phyloP scores from a whole-genome alignment of 1,140 invertebrate genomes.

The Chrysoperla carnea region DNA sequence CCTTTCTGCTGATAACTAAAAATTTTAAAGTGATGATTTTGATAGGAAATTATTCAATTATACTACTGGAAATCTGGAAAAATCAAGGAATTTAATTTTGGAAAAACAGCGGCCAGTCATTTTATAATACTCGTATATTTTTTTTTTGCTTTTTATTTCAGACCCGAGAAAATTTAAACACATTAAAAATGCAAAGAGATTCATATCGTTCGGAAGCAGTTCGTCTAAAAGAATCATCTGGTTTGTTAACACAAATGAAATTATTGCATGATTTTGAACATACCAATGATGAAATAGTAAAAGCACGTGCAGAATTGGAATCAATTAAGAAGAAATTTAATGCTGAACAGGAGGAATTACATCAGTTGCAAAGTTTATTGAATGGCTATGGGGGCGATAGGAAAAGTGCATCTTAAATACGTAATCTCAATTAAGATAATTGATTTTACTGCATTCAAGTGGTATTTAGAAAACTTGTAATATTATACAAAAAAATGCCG shows the following conservation, averaged over 20 bases:
- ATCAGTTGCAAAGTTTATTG: background rate
- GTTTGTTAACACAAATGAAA: background rate
- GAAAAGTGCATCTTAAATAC: no score
- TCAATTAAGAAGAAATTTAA: background rate
- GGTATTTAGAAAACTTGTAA: no score
- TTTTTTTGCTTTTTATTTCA: background rate
- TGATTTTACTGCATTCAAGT: no score
- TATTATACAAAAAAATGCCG: no score
- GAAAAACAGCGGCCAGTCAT: no score
- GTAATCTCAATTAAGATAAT: no score
- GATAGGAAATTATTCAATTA: no score
- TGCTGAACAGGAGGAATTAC: background rate
- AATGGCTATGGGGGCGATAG: no score
- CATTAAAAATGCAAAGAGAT: background rate
- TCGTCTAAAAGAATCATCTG: background rate
- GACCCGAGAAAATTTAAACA: background rate
- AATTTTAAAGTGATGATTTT: no score
- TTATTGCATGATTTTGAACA: background rate
- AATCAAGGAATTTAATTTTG: no score
- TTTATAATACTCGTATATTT: background rate
- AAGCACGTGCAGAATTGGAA: background rate
- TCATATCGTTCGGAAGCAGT: background rate
- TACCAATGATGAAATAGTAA: background rate
- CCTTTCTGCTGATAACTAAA: no score
- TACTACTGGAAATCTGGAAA: no score